Evolutionary conservation across 2,888 invertebrate species (phyloP), one percentile per base, ranked within the genome.

Genomic region (Schizaphis graminum): DNA sequence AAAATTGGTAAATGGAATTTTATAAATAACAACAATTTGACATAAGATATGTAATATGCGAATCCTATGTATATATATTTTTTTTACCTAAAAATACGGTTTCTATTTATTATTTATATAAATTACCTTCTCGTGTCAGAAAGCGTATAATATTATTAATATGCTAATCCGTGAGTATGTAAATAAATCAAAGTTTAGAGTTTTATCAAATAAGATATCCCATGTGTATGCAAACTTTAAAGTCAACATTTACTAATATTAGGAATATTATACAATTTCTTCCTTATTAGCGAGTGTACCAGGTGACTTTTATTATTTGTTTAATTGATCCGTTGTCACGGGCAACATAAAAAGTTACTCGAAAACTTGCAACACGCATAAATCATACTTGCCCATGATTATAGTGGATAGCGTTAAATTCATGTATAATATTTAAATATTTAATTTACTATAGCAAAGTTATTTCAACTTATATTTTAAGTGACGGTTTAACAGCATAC

Each of bases 301-400:
- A n/a, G 86, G 28, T 47, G 47, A 47, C 28, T 86, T 86, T 47
- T n/a, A 86, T 86, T 4, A 86, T 86, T 86, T 47, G 47, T 44
- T 28, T 86, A 86, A 47, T 86, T 86, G 86, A 86, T 86, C 86
- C 86, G 47, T 47, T 86, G 86, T 47, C 86, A 47, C 5, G 26
- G 35, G 28, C 28, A 28, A 86, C 86, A 47, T 47, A 26, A 13
- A 86, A 28, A 28, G 47, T 86, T 86, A 47, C 28, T 44, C 28
- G 47, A 86, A 28, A 86, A 86, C 47, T 86, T 86, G 47, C 16
- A 28, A 47, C 21, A 2, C 21, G 21, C 35, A 35, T 35, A 77
- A 77, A 35, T 77, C 77, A 35, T 77, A 77, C 35, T 77, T 21
- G 16, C 8, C 0, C 35, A 16, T 77, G 35, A 77, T 77, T 77